These are phyloP conservation scores for Oryzias celebensis DNA, from an alignment of 2,113 vertebrate species.

Conservation along the genomic window DNA sequence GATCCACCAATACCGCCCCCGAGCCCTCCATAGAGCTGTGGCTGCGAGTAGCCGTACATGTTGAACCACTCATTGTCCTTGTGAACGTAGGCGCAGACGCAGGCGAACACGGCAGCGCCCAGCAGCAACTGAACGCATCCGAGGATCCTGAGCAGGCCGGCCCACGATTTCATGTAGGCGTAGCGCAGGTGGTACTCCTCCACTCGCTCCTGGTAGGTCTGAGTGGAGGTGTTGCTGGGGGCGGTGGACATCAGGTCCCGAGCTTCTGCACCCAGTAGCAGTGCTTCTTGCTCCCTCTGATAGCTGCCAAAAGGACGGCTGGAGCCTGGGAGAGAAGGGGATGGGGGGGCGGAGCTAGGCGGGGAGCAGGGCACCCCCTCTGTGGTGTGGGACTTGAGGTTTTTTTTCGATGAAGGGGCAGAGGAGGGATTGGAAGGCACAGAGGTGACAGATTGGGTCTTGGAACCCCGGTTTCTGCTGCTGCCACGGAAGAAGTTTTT, in stretches of 20 bases:
- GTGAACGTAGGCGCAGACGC: slow-evolving; percentile 91
- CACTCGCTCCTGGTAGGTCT: slow-evolving; percentile 84
- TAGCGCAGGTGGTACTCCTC: slow-evolving; percentile 85
- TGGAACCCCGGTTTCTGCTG: slow-evolving; percentile 59
- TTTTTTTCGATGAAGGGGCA: slow-evolving; percentile 33
- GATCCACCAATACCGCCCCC: slow-evolving; percentile 73
- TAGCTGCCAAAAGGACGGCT: slow-evolving; percentile 74
- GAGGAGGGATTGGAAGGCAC: slow-evolving; percentile 12
- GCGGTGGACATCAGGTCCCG: slow-evolving; percentile 69
- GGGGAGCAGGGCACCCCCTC: slow-evolving; percentile 85
- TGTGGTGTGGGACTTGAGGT: slow-evolving; percentile 70
- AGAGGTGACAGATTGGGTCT: slow-evolving; percentile 61
- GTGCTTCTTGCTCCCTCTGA: slow-evolving; percentile 74
- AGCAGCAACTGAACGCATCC: slow-evolving; percentile 84
- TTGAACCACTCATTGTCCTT: slow-evolving; percentile 98
- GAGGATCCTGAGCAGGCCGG: slow-evolving; percentile 88
- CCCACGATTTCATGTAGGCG: slow-evolving; percentile 95
- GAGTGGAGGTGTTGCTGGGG: slow-evolving; percentile 68
- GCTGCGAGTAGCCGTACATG: slow-evolving; percentile 84
- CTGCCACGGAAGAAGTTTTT: slow-evolving; percentile 88
- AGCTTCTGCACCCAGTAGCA: slow-evolving; percentile 76
- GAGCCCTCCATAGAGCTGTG: slow-evolving; percentile 73
- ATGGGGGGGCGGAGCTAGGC: slow-evolving; percentile 80
- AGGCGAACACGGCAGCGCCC: slow-evolving; percentile 91
- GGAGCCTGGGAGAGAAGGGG: slow-evolving; percentile 75